A percentile compares a stretch with the other conserved stretches of the same genome.
Conservation (phyloP, 2,797 vertebrate genomes). For the Gymnodraco acuticeps region DNA sequence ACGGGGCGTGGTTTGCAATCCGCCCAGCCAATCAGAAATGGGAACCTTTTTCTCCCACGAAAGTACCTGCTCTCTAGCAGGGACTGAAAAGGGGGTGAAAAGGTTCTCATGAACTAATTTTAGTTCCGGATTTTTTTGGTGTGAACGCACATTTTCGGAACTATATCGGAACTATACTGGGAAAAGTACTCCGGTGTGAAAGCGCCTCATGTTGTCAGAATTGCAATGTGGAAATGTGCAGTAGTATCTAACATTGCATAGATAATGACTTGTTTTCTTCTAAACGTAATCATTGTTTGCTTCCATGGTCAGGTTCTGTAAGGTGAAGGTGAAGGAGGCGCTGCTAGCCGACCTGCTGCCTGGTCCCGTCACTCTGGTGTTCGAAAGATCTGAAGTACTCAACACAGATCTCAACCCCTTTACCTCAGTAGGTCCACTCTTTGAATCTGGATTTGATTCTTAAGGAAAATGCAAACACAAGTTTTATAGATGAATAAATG, state of each 20-base stretch:
- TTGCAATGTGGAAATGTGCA: neutral
- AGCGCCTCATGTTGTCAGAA: neutral
- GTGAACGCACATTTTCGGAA: no score
- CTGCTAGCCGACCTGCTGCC: slow-evolving; percentile 91
- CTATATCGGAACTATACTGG: no score
- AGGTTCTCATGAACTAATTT: no score
- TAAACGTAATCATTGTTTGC: neutral
- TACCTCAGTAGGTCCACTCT: slow-evolving; percentile 86
- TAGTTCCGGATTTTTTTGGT: no score
- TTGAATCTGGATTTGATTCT: neutral
- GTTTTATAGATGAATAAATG: neutral
- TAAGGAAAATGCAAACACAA: neutral
- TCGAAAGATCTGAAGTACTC: slow-evolving; percentile 88
- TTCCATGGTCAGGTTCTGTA: slow-evolving; percentile 86
- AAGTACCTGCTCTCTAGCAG: no score
- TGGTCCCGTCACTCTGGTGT: slow-evolving; percentile 95
- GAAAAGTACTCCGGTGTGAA: no score
- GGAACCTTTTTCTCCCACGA: no score
- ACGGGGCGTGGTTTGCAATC: no score
- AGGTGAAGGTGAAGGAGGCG: slow-evolving; percentile 86
- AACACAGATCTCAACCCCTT: slow-evolving; percentile 94
- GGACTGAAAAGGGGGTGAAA: no score
- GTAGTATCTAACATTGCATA: neutral
- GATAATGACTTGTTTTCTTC: neutral
- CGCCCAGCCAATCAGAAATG: no score